Evolutionary conservation across 2,888 invertebrate genomes (phyloP), one percentile per base, ranked within the genome.

Genomic region (Cryptosula pallasiana): DNA sequence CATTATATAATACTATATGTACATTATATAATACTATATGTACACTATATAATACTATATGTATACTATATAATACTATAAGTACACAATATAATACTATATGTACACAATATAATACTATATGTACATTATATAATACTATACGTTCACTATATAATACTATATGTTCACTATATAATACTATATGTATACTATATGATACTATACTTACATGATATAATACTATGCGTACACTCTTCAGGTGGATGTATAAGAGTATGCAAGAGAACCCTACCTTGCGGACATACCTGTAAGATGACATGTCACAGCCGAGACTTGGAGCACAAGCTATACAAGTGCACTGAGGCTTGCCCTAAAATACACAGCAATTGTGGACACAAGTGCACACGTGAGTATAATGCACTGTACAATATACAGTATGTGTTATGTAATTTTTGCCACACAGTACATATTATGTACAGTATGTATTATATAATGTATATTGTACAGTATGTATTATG

Each of bases 241-340:
- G 63, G 63, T 32, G 63, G 63, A 5, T 63, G 63, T 32, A 27
- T 16, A 3, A 3, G 29, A n/a, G 32, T 32, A 13, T 63, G 63
- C 32, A 34, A 32, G 13, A 20, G 32, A 16, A 27, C 25, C 13
- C 63, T 63, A 32, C 13, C 25, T 13, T 63, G 63, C 32, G 63
- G 63, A 3, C 63, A 63, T 27, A 63, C 63, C 27, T 63, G 63
- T 34, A 63, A 63, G 63, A 63, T 27, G 32, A 3, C 9, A 25
- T 63, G 63, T n/a, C 63, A 63, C n/a, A 63, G 63, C 63, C 25
- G 27, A 32, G 63, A 63, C 27, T 32, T 34, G 5, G 34, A 63
- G 5, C 63, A 63, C 32, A 5, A 13, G 9, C 16, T 29, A 5
- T 63, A 63, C 63, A 27, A 63, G 9, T 63, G 63, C 27, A 63